phyloP scores from a whole-genome alignment of 1,140 invertebrate genomes.

The Trichoplusia ni region DNA sequence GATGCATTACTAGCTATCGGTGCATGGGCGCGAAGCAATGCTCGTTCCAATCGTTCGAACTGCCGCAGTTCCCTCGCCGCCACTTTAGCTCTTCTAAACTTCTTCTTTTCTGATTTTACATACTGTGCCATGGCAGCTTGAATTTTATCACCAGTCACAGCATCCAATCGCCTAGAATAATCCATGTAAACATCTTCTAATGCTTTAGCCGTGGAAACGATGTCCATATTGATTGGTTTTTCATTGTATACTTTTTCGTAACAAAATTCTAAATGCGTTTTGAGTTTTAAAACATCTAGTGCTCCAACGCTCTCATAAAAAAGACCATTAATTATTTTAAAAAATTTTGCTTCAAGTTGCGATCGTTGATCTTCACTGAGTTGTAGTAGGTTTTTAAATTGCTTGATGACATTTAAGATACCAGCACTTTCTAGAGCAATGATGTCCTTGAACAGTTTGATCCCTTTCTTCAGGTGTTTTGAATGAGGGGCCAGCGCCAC shows the following conservation, averaged over 20 bases:
- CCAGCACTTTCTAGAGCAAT: constrained; percentile 51
- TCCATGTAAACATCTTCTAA: constrained; percentile 66
- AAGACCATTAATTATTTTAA: constrained; percentile 58
- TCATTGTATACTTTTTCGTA: constrained; percentile 63
- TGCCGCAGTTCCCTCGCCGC: constrained; percentile 60
- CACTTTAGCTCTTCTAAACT: constrained; percentile 48
- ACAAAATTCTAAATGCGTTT: constrained; percentile 65
- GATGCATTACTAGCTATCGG: neutral
- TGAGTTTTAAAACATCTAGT: constrained; percentile 62
- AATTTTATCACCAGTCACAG: constrained; percentile 47
- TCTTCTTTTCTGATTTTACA: constrained; percentile 48
- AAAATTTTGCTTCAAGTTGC: constrained; percentile 60
- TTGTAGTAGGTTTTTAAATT: constrained; percentile 50
- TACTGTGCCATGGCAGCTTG: constrained; percentile 51
- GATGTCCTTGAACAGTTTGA: constrained; percentile 51
- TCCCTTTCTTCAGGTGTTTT: constrained; percentile 48
- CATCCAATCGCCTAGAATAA: constrained; percentile 58
- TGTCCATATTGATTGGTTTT: constrained; percentile 58
- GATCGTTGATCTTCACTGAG: constrained; percentile 49
- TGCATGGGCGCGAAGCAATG: constrained; percentile 52
- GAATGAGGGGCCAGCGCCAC: constrained; percentile 50
- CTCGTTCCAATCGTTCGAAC: constrained; percentile 55
- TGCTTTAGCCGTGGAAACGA: constrained; percentile 51
- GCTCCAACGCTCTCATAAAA: constrained; percentile 63
- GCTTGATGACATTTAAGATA: constrained; percentile 49